phyloP scores from a whole-genome alignment of 2,113 vertebrate species.

The Diphyllodes magnificus region DNA sequence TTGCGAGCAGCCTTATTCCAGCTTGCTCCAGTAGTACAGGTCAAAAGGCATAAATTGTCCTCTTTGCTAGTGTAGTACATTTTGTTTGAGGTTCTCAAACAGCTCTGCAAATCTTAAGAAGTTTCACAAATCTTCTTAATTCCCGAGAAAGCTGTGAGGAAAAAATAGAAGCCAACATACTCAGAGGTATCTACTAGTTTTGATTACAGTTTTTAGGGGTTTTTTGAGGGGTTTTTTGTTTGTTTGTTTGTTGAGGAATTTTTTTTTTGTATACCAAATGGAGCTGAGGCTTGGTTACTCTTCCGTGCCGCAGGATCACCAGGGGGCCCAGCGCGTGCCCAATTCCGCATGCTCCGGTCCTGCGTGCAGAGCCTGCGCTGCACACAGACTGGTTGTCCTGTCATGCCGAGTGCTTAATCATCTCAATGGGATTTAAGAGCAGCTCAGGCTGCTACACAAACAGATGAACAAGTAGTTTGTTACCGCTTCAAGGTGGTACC shows the following conservation, averaged over 20 bases:
- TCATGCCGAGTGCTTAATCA: background rate
- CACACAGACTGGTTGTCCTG: background rate
- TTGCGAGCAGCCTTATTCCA: background rate
- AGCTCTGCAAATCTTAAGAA: background rate
- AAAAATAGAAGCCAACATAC: background rate
- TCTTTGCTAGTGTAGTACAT: background rate
- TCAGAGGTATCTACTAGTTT: background rate
- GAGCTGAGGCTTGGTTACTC: background rate
- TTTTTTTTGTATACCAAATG: background rate
- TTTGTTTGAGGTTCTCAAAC: background rate
- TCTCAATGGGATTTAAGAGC: background rate
- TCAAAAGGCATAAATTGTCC: background rate
- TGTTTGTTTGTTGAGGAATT: background rate
- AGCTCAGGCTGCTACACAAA: background rate
- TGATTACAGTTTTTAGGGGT: background rate
- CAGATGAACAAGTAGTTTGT: background rate
- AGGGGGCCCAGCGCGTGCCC: accelerated
- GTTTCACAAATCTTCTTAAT: background rate
- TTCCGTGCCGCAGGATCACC: background rate
- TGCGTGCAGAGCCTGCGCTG: background rate
- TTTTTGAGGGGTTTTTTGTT: background rate
- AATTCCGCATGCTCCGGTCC: accelerated
- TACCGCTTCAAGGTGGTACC: background rate
- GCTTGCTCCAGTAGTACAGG: background rate
- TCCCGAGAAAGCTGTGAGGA: background rate